Evolutionary conservation across 2,113 vertebrate genomes (phyloP), one percentile per base, ranked within the genome.

Genomic region (Pica pica): DNA sequence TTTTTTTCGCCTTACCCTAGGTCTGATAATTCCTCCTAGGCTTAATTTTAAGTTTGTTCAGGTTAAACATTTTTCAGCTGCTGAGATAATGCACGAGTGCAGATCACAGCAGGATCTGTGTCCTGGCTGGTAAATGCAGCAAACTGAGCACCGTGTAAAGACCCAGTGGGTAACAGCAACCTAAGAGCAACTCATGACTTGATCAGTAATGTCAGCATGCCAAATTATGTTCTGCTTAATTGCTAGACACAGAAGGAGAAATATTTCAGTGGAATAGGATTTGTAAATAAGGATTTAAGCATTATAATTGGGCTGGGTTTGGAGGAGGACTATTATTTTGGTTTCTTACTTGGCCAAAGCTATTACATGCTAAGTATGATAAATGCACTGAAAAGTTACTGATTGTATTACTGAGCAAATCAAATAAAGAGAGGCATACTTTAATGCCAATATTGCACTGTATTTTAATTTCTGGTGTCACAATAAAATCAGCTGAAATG

Each of bases 391-490:
- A 30, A 90, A 79, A 86, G 86, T 33, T 67, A 60, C 18, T 52
- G 53, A 81, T 74, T 95, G 76, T 44, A 92, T 87, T 82, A 87
- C 42, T 39, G 50, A 75, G 42, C 27, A 91, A 94, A 91, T 80
- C 44, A 82, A 80, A 73, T 64, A 86, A 92, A 88, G 59, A 14
- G 23, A 37, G 81, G 37, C 37, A 19, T 53, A 70, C 57, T 86
- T 94, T 65, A 61, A 68, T 87, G 73, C 84, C 94, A 96, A 39
- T 50, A 31, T 47, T 61, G 57, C 65, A 85, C 49, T 87, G 27
- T 70, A 82, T 87, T 83, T 65, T 90, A 65, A 96, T 96, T 97
- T 92, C 87, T 96, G 60, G 31, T 44, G 57, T 96, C 91, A 95
- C 94, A 88, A 73, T 94, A 93, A 94, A 94, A 89, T 65, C 11